Conservation (phyloP, 2,113 vertebrate genomes). For the Corythaeola cristata region DNA sequence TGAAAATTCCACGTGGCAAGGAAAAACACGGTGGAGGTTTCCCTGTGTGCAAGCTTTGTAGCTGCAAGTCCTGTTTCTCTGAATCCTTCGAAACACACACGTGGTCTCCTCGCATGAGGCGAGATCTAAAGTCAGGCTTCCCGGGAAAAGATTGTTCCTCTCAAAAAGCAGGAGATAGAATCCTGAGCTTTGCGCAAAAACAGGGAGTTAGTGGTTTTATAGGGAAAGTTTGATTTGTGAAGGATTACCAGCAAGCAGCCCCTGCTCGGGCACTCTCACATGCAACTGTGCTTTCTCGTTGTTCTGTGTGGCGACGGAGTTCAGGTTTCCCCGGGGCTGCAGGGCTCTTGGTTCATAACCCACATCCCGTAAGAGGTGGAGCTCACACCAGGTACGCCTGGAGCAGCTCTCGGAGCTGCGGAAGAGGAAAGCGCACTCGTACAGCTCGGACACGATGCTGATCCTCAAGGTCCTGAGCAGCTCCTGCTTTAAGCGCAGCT, state of each 20-base stretch:
- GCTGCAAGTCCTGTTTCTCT: background rate
- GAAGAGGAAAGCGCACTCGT: fast-evolving
- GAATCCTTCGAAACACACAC: background rate
- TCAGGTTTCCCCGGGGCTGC: background rate
- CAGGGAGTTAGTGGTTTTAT: background rate
- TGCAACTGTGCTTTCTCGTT: background rate
- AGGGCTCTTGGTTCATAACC: background rate
- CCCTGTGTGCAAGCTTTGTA: no score
- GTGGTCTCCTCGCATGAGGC: background rate
- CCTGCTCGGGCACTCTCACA: no score
- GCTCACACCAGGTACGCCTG: background rate
- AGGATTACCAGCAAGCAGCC: background rate
- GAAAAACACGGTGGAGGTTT: background rate
- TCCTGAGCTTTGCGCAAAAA: no score
- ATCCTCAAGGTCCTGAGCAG: no score
- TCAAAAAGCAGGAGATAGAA: background rate
- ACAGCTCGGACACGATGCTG: background rate
- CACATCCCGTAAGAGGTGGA: background rate
- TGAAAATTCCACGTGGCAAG: background rate
- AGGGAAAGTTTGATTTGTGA: background rate
- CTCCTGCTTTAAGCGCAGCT: no score
- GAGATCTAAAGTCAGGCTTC: background rate
- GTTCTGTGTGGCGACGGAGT: no score
- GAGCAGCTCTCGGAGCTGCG: background rate
- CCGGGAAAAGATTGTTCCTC: background rate